Base-by-base conservation (phyloP, 2,113 vertebrate genomes). In the Prunella himalayana region DNA sequence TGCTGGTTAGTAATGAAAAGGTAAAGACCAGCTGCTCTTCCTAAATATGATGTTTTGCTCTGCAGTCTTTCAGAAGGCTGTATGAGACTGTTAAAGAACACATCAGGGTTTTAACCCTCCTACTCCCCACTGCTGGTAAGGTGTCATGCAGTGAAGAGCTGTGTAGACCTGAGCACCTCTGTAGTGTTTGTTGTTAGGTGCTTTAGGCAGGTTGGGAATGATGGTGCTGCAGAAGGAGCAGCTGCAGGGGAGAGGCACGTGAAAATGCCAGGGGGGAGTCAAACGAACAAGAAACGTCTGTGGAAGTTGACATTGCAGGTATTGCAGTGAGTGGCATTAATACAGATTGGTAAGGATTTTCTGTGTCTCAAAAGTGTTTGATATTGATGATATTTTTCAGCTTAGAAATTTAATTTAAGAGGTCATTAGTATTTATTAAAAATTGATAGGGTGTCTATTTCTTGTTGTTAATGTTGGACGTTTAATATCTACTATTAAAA, bases 371-470 rank as follows among this genome's bases (percentile, higher is more conserved):
- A 33, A 77, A 70, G 33, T 49, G 37, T 81, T 70, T 60, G 35
- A 73, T 73, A 76, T 11, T 66, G 30, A 50, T 54, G 33, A 37
- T 71, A 82, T 49, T 96, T 93, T 94, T 92, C 69, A 50, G 33
- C 68, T 91, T 73, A 50, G 45, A 90, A 91, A 80, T 84, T 33
- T 75, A 82, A 85, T 95, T 65, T 77, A 85, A 45, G 51, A 71
- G 9, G 20, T 56, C 56, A 88, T 78, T 86, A 81, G 87, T 73
- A 77, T 86, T 78, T 90, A 86, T 88, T 83, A 94, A 95, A 96
- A 92, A 92, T 83, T 60, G 37, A 86, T 83, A 54, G 20, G 28
- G 3, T 66, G 41, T 9, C n/a, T 77, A 44, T 70, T 88, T 93
- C 87, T 60, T 15, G 1, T 75, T 54, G 19, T 44, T 90, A 77